A percentile compares a stretch with the other conserved stretches of the same genome.
These are phyloP conservation scores for Barnardius zonarius DNA, from an alignment of 2,113 vertebrate genomes.

Conservation along the genomic window DNA sequence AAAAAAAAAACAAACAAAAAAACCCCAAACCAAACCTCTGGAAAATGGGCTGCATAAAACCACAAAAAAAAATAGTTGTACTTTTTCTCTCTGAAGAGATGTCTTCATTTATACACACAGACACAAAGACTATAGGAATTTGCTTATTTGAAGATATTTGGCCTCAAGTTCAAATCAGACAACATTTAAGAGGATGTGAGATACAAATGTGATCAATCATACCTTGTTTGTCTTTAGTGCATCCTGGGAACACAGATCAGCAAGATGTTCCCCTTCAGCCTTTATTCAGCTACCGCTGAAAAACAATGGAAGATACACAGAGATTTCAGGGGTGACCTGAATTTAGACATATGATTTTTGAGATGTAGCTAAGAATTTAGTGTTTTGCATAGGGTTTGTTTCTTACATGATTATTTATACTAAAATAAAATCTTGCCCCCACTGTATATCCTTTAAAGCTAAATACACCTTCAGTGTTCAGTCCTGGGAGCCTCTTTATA, in stretches of 20 bases:
- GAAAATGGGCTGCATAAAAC: background rate
- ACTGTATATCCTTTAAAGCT: background rate
- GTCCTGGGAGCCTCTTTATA: background rate
- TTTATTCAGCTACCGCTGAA: background rate
- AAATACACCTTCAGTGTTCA: background rate
- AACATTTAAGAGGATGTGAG: background rate
- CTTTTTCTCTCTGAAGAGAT: background rate
- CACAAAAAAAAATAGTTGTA: background rate
- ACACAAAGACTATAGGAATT: background rate
- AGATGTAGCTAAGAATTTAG: background rate
- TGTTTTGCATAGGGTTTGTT: background rate
- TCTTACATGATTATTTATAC: background rate
- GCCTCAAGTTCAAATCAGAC: background rate
- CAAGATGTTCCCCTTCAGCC: background rate
- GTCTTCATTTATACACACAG: background rate
- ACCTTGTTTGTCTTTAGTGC: background rate
- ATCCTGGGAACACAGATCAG: background rate
- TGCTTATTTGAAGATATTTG: background rate
- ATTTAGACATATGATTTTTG: background rate
- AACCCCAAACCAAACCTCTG: background rate
- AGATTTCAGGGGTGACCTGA: background rate
- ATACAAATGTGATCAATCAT: background rate
- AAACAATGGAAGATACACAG: background rate
- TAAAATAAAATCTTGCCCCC: background rate
- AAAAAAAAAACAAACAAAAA: background rate